Evolutionary conservation across 1,140 invertebrate genomes (phyloP).

Genomic region (Tetranychus cinnabarinus): DNA sequence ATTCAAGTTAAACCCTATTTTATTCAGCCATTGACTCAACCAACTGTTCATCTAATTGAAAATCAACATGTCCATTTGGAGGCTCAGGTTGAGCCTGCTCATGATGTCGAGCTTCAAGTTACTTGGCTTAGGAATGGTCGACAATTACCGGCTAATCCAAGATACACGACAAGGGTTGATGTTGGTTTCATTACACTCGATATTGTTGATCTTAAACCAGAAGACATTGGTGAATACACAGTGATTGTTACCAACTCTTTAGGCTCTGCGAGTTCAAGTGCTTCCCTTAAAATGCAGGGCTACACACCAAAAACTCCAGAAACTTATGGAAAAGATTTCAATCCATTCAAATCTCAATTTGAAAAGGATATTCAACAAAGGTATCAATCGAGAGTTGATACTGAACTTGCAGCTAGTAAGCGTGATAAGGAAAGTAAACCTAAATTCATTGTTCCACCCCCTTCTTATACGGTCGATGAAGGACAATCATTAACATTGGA

Average conservation of each 20-base stretch:
- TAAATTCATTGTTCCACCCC: not conserved
- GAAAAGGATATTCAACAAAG: not conserved
- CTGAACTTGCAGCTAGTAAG: too few species aligned
- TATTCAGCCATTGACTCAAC: too few species aligned
- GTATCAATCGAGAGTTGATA: not conserved
- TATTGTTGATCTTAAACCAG: constrained; percentile 70
- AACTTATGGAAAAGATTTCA: not conserved
- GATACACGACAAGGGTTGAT: constrained; percentile 77
- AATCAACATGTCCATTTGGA: constrained; percentile 65
- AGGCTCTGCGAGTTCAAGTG: constrained; percentile 48
- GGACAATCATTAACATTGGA: not conserved
- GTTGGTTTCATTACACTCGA: constrained; percentile 86
- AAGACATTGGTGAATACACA: constrained; percentile 90
- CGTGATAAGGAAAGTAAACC: not conserved
- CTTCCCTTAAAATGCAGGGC: constrained; percentile 41
- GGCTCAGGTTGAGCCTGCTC: constrained; percentile 75
- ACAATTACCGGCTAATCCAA: constrained; percentile 30
- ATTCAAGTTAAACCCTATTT: too few species aligned
- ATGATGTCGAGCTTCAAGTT: constrained; percentile 62
- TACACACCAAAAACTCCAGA: too few species aligned
- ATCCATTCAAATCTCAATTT: not conserved
- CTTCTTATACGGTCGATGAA: not conserved
- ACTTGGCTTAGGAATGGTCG: constrained; percentile 44
- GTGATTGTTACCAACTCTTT: constrained; percentile 28
- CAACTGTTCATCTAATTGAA: constrained; percentile 41